Percentiles rank a stretch among this genome's conserved stretches.
phyloP scores from a whole-genome alignment of 2,113 vertebrate genomes.

The Erinaceus europaeus region DNA sequence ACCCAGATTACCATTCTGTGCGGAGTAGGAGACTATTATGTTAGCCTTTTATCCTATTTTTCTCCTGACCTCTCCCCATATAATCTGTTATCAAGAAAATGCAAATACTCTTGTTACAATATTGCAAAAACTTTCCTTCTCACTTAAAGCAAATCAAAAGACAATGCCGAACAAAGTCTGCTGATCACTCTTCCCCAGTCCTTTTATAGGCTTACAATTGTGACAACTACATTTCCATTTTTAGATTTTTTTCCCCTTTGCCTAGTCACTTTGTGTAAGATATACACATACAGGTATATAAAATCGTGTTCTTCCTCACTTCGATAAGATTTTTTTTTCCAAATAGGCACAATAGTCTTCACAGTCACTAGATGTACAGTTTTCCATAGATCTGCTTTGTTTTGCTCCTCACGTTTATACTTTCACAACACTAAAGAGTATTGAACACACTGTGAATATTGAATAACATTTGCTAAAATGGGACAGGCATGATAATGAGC shows the following conservation, averaged over 20 bases:
- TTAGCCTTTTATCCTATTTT: neutral
- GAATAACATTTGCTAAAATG: neutral
- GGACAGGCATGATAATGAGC: no score
- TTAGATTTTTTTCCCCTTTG: no score
- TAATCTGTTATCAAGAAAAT: neutral
- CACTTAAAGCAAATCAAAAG: neutral
- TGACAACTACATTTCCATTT: no score
- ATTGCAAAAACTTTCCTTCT: neutral
- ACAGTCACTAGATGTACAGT: neutral
- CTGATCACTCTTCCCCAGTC: neutral
- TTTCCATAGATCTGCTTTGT: neutral
- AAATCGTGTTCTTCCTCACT: neutral
- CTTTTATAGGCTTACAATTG: neutral
- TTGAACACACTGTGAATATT: neutral
- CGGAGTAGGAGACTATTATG: neutral
- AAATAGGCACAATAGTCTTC: neutral
- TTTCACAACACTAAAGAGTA: neutral
- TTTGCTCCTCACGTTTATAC: neutral
- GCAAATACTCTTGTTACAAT: neutral
- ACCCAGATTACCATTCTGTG: neutral
- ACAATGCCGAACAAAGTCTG: neutral
- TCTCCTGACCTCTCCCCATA: neutral
- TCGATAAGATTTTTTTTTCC: neutral
- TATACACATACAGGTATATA: neutral
- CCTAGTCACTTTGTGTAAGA: no score